Evolutionary conservation across 2,113 vertebrate genomes (phyloP), one percentile per base, ranked within the genome.

Genomic region (Lophius piscatorius): DNA sequence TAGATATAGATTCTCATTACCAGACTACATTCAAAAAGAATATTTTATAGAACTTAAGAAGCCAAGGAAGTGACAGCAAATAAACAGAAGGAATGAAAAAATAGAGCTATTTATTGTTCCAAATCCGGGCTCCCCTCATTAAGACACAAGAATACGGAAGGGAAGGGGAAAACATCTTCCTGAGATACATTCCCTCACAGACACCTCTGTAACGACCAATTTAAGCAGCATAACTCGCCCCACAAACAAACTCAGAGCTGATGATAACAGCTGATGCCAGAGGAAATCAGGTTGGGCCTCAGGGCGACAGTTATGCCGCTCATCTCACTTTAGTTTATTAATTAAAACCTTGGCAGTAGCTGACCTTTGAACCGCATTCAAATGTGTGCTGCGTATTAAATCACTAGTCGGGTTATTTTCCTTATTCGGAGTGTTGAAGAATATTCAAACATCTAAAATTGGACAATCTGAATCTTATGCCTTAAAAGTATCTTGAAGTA

Each of bases 1-100:
- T 54, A 63, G 28, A 71, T 66, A 47, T 13, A 38, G 24, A 67
- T 54, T 69, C 80, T 83, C 74, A 75, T 83, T 83, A 83, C 64
- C 72, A 78, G 69, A 73, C 72, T 69, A 45, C n/a, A n/a, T n/a
- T n/a, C n/a, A n/a, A n/a, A n/a, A n/a, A n/a, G 51, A 64, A 70
- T 58, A 68, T n/a, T n/a, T n/a, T 60, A 16, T 51, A 17, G 54
- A 49, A 29, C 45, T 54, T n/a, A 9, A 64, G 50, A 24, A 34
- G 13, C 24, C 40, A 75, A 38, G 39, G 29, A 54, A 49, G 63
- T 58, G 54, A 71, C 67, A 70, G 26, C 20, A 66, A 35, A 60
- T 57, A 14, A 28, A 34, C 45, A 44, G 24, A 68, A 29, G 50
- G 28, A 42, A 24, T n/a, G 33, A 31, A 16, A 16, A 9, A n/a